Conservation (phyloP, 2,888 invertebrate genomes). For the Saturnia pavonia region DNA sequence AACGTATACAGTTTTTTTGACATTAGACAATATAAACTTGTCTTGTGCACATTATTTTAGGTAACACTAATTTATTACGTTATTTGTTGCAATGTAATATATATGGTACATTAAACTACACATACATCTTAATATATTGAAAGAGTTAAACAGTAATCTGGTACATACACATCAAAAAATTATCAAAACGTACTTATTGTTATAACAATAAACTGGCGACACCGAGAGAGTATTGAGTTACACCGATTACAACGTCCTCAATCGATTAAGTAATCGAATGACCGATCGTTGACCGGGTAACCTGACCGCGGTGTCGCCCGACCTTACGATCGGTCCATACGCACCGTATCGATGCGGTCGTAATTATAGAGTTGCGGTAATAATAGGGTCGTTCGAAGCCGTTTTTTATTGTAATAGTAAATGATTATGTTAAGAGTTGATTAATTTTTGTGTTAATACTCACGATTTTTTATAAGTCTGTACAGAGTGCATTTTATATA, state of each 20-base stretch:
- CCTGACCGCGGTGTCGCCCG: constrained; percentile 26
- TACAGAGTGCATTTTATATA: too few species aligned
- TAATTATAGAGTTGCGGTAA: neutral
- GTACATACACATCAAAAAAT: neutral
- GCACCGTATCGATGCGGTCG: constrained; percentile 5
- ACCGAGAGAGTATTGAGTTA: constrained; percentile 1
- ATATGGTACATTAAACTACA: too few species aligned
- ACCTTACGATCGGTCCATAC: constrained; percentile 23
- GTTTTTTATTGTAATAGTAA: neutral
- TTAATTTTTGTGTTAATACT: neutral
- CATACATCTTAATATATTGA: too few species aligned
- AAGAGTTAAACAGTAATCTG: neutral
- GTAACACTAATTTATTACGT: too few species aligned
- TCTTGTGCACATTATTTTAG: too few species aligned
- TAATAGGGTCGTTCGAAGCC: neutral
- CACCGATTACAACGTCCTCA: constrained; percentile 16
- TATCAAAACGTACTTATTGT: neutral
- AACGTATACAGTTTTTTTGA: too few species aligned
- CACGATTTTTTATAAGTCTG: neutral
- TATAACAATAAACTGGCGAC: neutral
- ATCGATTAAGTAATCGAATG: constrained; percentile 41
- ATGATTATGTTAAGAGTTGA: neutral
- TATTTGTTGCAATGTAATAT: too few species aligned
- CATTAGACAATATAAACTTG: too few species aligned
- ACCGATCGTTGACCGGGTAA: constrained; percentile 42